Conservation (phyloP, 2,888 invertebrate genomes). For the Machimus atricapillus region DNA sequence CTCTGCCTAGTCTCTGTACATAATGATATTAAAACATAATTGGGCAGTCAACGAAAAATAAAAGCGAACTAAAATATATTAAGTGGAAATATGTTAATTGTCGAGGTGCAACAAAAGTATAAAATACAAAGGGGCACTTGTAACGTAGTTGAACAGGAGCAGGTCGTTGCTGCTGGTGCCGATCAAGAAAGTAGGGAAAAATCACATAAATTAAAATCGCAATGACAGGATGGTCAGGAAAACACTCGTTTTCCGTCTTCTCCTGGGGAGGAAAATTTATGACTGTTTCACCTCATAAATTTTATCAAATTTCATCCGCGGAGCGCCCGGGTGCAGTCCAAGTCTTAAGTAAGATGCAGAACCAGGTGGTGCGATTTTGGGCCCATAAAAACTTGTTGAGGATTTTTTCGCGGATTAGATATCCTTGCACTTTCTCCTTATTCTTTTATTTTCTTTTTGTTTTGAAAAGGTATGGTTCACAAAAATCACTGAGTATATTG, state of each 20-base stretch:
- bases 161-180: neutral
- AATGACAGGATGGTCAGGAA: slow-evolving; percentile 40
- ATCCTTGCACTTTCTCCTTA: neutral
- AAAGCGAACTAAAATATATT: neutral
- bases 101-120: neutral
- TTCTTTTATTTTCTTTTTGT: neutral
- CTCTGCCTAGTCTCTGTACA: neutral
- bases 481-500: slow-evolving; percentile 12
- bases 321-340: slow-evolving; percentile 5
- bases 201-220: slow-evolving; percentile 44
- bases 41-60: neutral
- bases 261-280: slow-evolving; percentile 45
- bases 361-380: neutral
- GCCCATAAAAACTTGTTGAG: neutral
- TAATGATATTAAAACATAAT: neutral
- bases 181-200: slow-evolving; percentile 7
- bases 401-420: neutral
- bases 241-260: neutral
- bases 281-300: slow-evolving; percentile 50
- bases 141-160: neutral
- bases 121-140: slow-evolving; percentile 25
- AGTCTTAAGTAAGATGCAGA: slow-evolving; percentile 14
- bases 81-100: neutral
- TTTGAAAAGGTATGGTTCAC: neutral
- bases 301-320: slow-evolving; percentile 44